Conservation (phyloP, 1,140 invertebrate species). For the Hycleus cichorii region DNA sequence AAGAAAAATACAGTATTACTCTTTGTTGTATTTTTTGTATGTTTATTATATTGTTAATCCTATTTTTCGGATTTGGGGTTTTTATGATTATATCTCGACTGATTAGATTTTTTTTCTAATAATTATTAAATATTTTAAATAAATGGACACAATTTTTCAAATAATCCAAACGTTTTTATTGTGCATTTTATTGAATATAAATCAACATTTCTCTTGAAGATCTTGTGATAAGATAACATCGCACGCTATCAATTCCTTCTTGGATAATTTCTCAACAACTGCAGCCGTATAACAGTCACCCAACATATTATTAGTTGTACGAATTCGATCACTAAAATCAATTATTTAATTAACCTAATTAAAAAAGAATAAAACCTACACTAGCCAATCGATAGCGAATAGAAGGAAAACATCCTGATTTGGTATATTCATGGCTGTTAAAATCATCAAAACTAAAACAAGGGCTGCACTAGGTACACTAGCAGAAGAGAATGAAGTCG, state of each 20-base stretch:
- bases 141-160: too few species aligned
- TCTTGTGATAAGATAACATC: conserved; percentile 8
- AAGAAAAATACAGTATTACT: too few species aligned
- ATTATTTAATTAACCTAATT: neutral
- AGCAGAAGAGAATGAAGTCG: conserved; percentile 85
- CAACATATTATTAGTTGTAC: conserved; percentile 83
- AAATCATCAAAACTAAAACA: conserved; percentile 73
- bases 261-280: conserved; percentile 75
- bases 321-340: conserved; percentile 64
- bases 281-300: conserved; percentile 83
- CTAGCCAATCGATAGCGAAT: conserved; percentile 85
- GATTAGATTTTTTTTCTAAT: too few species aligned
- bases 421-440: conserved; percentile 79
- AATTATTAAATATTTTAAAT: too few species aligned
- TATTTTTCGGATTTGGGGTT: too few species aligned
- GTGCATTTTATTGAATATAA: too few species aligned
- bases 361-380: conserved; percentile 56
- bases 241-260: conserved; percentile 50
- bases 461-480: conserved; percentile 90
- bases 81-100: too few species aligned
- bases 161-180: too few species aligned
- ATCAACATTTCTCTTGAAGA: neutral
- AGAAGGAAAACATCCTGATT: conserved; percentile 74
- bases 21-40: too few species aligned
- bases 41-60: too few species aligned